Percentiles rank a stretch among this genome's conserved stretches.
These are phyloP conservation scores for Mirounga angustirostris DNA, from an alignment of 2,113 vertebrate genomes.

Conservation along the genomic window DNA sequence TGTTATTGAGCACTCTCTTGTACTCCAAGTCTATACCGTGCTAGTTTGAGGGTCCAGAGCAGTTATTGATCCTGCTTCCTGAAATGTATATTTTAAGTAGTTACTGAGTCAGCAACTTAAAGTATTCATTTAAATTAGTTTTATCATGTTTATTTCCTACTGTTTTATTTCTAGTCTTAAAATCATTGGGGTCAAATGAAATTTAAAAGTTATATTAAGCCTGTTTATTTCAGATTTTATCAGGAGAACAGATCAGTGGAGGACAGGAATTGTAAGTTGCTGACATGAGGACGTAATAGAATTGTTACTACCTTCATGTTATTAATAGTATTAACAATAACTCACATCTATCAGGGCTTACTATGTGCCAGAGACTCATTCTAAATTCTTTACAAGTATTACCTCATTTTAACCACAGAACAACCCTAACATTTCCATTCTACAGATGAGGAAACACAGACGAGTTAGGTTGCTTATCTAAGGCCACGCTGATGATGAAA, in stretches of 20 bases:
- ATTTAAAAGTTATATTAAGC: slow-evolving; percentile 72
- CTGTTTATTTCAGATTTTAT: slow-evolving; percentile 78
- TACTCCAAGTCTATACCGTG: neutral
- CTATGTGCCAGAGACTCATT: neutral
- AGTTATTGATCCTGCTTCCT: neutral
- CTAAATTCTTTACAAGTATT: slow-evolving; percentile 51
- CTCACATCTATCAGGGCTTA: slow-evolving; percentile 33
- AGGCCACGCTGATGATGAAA: neutral
- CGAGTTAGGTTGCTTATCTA: neutral
- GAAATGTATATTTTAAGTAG: neutral
- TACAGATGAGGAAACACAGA: slow-evolving; percentile 73
- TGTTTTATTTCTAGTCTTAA: slow-evolving; percentile 59
- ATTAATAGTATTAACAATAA: slow-evolving; percentile 75
- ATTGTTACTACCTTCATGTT: slow-evolving; percentile 44
- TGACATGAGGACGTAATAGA: slow-evolving; percentile 45
- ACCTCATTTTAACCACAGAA: slow-evolving; percentile 67
- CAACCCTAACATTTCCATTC: slow-evolving; percentile 58
- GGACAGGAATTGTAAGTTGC: slow-evolving; percentile 78
- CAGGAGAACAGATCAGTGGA: slow-evolving; percentile 75
- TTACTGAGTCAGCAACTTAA: neutral
- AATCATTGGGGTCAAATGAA: slow-evolving; percentile 57
- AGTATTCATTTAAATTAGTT: slow-evolving; percentile 10
- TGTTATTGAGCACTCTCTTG: neutral
- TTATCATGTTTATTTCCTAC: slow-evolving; percentile 25
- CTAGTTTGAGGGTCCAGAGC: neutral